Conservation (phyloP, 2,888 invertebrate species). For the Rotaria macrura region DNA sequence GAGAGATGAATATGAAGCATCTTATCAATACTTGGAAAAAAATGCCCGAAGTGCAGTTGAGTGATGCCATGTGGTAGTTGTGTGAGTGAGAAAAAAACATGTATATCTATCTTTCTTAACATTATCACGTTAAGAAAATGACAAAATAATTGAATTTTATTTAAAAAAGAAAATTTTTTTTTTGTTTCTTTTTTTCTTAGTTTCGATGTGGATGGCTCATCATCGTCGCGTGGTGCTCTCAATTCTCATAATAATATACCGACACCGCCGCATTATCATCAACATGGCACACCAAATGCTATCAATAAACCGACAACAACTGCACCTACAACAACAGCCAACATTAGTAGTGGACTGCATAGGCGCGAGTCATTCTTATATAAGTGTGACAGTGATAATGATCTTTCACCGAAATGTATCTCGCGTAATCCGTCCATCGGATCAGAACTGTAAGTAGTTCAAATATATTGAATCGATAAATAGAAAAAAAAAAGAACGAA, state of each 20-base stretch:
- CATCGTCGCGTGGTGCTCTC: neutral
- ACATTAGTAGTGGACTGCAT: slow-evolving; percentile 35
- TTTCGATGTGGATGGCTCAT: slow-evolving; percentile 7
- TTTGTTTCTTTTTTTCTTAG: neutral
- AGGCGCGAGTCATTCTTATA: slow-evolving; percentile 49
- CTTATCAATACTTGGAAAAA: neutral
- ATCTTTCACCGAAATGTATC: slow-evolving; percentile 43
- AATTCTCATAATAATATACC: neutral
- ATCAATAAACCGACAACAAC: neutral
- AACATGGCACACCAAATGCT: neutral
- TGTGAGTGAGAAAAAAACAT: neutral
- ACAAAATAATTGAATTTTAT: neutral
- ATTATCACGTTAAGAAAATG: neutral
- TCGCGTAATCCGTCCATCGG: slow-evolving; percentile 23
- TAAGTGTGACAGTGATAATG: slow-evolving; percentile 48
- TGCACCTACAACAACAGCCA: too few relatives aligned
- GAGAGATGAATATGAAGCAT: neutral
- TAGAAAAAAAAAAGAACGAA: neutral
- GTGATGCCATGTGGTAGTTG: neutral
- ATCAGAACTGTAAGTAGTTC: slow-evolving; percentile 22
- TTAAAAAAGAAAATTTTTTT: neutral
- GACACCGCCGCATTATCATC: neutral
- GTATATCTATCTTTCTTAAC: neutral
- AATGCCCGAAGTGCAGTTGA: neutral
- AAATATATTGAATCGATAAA: neutral